A percentile compares a stretch with the other conserved stretches of the same genome.
Evolutionary conservation across 2,888 invertebrate genomes (phyloP).

Genomic region (Anoplius nigerrimus): DNA sequence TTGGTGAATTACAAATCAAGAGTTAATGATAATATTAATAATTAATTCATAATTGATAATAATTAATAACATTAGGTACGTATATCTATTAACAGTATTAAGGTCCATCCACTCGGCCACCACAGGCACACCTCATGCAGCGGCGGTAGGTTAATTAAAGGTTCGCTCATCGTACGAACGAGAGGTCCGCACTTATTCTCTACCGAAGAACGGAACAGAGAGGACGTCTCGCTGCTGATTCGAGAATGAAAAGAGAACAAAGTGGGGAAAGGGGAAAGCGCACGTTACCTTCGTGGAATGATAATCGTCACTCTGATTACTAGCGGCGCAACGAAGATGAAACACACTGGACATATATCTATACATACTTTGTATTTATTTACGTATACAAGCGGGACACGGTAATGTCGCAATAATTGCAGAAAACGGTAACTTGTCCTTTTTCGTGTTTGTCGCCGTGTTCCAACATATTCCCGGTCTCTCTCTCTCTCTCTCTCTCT

Average conservation of each 20-base stretch:
- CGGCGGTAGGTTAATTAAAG: conserved; percentile 35
- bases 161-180: conserved; percentile 6
- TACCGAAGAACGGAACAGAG: conserved; percentile 20
- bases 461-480: conserved; percentile 11
- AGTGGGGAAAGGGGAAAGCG: neutral
- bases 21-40: conserved; percentile 53
- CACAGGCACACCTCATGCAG: conserved; percentile 53
- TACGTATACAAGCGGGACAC: conserved; percentile 18
- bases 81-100: conserved; percentile 68
- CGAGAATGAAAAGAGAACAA: conserved; percentile 4
- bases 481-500: conserved; percentile 5
- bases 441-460: conserved; percentile 16
- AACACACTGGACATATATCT: neutral
- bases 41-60: conserved; percentile 53
- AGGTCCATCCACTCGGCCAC: conserved; percentile 59
- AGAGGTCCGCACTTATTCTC: conserved; percentile 13
- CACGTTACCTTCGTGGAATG: no score
- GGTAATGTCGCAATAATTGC: conserved; percentile 17
- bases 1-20: conserved; percentile 47
- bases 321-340: neutral
- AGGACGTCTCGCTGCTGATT: conserved; percentile 1
- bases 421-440: conserved; percentile 32
- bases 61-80: conserved; percentile 67
- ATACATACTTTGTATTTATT: no score
- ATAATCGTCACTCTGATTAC: neutral